Base-by-base conservation (phyloP, 2,113 vertebrate species). In the Pteropus alecto region DNA sequence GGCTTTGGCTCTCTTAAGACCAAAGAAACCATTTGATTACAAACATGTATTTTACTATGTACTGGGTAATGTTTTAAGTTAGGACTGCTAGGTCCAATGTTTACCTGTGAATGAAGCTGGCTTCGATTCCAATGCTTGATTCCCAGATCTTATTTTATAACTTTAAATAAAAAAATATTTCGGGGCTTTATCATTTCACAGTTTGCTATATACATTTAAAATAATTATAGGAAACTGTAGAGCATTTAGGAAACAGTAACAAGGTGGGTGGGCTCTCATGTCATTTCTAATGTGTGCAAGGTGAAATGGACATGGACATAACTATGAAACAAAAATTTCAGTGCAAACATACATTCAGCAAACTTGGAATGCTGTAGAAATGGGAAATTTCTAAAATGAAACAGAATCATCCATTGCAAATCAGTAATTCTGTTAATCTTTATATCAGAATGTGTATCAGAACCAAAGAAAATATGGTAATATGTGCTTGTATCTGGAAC, bases 391-490 rank as follows among this genome's bases (percentile, higher is more conserved):
- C 82, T 96, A 96, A 96, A 97, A 93, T 67, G 97, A 98, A 97
- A 94, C 81, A 95, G 84, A 96, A 94, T 97, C 68, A 10, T 71
- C 88, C 96, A 96, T 77, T 96, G 38, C 94, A 76, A 97, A 96
- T 97, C 94, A 97, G 95, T 90, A 82, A 96, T 83, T 95, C 93
- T 93, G 94, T 67, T 97, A 76, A 95, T 96, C 93, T 97, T 92
- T 89, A 74, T 96, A 97, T 97, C 78, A 84, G 74, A 68, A 41
- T 87, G 43, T 93, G 87, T 82, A 97, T 96, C 88, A 95, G 93
- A 94, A 97, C 88, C 77, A 87, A 93, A 96, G 97, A 93, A 97
- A 97, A 93, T 82, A 67, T 48, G 73, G 78, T 94, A 91, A 94
- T 91, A 51, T 43, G 70, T 54, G 15, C 65, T 58, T 76, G 84